phyloP scores from a whole-genome alignment of 2,113 vertebrate genomes.

The Urocitellus parryii region DNA sequence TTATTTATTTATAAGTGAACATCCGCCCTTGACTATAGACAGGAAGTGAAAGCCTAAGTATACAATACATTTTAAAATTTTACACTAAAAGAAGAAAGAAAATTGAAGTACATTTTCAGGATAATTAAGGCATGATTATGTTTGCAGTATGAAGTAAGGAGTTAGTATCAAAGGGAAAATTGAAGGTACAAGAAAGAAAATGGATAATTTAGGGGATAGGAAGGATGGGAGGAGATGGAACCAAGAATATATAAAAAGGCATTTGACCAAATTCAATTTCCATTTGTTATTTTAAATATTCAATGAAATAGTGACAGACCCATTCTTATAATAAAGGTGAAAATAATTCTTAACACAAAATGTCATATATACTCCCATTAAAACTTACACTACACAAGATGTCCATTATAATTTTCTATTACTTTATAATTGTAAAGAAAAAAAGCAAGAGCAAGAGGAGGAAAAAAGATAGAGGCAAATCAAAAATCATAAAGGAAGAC shows the following conservation, averaged over 20 bases:
- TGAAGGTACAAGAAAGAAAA: not conserved
- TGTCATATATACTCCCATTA: not conserved
- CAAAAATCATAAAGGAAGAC: constrained; percentile 24
- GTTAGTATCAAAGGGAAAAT: not conserved
- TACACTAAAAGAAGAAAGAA: not conserved
- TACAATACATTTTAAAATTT: not conserved
- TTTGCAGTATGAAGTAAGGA: not conserved
- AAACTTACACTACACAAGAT: not conserved
- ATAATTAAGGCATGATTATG: not conserved
- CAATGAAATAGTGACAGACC: not conserved
- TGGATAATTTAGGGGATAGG: not conserved
- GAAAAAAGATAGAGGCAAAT: not conserved
- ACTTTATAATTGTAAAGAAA: not conserved
- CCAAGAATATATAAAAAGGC: not conserved
- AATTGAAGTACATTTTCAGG: not conserved
- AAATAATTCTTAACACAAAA: not conserved
- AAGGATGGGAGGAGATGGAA: not conserved
- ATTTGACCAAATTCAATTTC: not conserved
- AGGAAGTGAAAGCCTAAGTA: not conserved
- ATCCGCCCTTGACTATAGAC: not conserved
- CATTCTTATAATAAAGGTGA: not conserved
- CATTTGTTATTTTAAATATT: not conserved
- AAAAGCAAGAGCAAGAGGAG: not conserved
- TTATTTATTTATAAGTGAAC: not conserved
- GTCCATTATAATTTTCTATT: not conserved